Base-by-base conservation (phyloP, 1,140 invertebrate species). In the Leptestheria dahalacensis region DNA sequence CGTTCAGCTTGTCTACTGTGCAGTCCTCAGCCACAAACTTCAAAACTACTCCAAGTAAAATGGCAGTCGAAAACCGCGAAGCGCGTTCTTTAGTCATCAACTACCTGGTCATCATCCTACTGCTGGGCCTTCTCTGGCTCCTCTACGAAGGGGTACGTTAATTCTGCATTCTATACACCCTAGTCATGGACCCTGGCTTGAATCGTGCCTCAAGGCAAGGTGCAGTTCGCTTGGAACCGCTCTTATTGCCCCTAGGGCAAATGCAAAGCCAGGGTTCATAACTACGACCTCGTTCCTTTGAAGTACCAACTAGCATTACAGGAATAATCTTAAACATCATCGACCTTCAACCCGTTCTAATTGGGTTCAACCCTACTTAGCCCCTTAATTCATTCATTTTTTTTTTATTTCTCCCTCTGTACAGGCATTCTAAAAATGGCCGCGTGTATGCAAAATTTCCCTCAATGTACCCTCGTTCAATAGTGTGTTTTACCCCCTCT, bases 51-150 rank as follows among this genome's bases (percentile, higher is more conserved):
- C 33, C 6, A 15, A 41, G 15, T 6, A 41, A 41, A 41, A 41
- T 41, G 33, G 6, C 53, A 10, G n/a, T n/a, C n/a, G 58, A 60
- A 52, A 63, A 66, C 48, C 60, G 63, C 24, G 65, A 66, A 54
- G 66, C 66, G 20, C 56, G 60, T 18, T 66, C 67, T 46, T 61
- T 69, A 24, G 62, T 68, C 11, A 61, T 69, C 29, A 69, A 68
- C 57, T 69, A 69, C 62, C 54, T 68, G 28, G 68, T 69, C 48
- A 64, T 69, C 20, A 60, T 69, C 12, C 62, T 69, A 10, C 63
- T 69, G 11, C 59, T 69, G 12, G 60, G 57, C 6, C 68, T 69
- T 26, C 61, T 69, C 4, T 69, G 64, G 63, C 59, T 69, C 6
- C 60, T 69, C 10, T 69, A 68, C 60, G 67, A 65, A 33, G 65